These are phyloP conservation scores for Trachops cirrhosus DNA, from an alignment of 2,797 vertebrate genomes.

Conservation along the genomic window DNA sequence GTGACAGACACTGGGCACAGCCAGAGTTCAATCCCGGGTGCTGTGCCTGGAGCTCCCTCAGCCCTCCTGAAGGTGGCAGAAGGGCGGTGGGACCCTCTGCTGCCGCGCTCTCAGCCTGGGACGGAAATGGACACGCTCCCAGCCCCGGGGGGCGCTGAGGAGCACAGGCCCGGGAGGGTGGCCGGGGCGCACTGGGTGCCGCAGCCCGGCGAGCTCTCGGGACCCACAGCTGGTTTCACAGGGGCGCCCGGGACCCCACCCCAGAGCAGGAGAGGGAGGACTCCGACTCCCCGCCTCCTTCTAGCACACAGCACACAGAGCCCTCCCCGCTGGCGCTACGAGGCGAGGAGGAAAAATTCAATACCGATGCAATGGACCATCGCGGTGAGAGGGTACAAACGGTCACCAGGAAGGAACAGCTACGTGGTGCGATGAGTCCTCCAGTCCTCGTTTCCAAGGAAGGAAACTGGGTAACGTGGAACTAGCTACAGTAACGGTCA, in stretches of 20 bases:
- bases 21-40: background rate
- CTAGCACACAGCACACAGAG: too few relatives aligned
- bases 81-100: background rate
- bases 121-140: background rate
- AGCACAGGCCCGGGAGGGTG: background rate
- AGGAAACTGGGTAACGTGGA: background rate
- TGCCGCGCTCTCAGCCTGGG: background rate
- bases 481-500: background rate
- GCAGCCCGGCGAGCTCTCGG: fast-evolving
- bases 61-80: background rate
- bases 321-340: background rate
- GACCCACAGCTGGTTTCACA: background rate
- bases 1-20: background rate
- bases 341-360: background rate
- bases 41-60: background rate
- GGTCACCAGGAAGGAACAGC: background rate
- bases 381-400: background rate
- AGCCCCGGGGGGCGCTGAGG: background rate
- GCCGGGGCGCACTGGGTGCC: too few relatives aligned
- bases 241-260: fast-evolving
- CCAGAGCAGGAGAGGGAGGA: background rate
- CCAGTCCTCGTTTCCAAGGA: background rate
- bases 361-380: background rate
- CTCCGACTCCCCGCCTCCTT: background rate
- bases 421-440: background rate